A percentile compares a stretch with the other conserved stretches of the same genome.
phyloP scores from a whole-genome alignment of 2,113 vertebrate species.

The Equus quagga region DNA sequence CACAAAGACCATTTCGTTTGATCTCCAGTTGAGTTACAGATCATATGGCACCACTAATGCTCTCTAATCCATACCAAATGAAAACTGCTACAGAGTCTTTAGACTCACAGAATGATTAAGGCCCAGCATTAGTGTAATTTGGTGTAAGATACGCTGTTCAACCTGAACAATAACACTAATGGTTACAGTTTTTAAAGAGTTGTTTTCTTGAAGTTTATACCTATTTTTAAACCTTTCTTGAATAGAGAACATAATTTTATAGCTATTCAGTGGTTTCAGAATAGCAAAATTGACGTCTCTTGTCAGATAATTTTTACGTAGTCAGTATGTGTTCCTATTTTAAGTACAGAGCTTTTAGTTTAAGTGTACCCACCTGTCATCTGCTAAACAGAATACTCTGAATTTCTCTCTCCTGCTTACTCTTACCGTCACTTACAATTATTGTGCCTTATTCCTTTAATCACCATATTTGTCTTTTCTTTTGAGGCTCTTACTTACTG shows the following conservation, averaged over 20 bases:
- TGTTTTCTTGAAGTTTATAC: neutral
- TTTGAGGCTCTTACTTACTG: neutral
- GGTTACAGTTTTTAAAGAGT: neutral
- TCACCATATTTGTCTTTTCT: neutral
- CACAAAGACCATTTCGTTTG: neutral
- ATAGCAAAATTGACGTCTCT: slow-evolving; percentile 3
- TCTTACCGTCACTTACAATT: neutral
- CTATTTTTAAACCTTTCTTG: neutral
- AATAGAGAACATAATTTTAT: neutral
- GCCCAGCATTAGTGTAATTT: neutral
- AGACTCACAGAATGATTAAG: neutral
- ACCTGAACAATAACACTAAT: neutral
- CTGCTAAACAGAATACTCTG: neutral
- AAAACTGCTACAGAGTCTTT: neutral
- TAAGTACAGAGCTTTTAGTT: neutral
- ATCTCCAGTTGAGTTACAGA: neutral
- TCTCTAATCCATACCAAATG: neutral
- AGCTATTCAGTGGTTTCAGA: neutral
- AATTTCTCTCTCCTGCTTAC: neutral
- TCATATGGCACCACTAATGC: neutral
- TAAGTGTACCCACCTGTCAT: neutral
- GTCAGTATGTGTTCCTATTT: slow-evolving; percentile 22
- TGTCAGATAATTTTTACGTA: neutral
- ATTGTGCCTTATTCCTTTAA: neutral
- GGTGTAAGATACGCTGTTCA: neutral